These are phyloP conservation scores for Phataginus tricuspis DNA, from an alignment of 2,797 vertebrate species.

Conservation along the genomic window DNA sequence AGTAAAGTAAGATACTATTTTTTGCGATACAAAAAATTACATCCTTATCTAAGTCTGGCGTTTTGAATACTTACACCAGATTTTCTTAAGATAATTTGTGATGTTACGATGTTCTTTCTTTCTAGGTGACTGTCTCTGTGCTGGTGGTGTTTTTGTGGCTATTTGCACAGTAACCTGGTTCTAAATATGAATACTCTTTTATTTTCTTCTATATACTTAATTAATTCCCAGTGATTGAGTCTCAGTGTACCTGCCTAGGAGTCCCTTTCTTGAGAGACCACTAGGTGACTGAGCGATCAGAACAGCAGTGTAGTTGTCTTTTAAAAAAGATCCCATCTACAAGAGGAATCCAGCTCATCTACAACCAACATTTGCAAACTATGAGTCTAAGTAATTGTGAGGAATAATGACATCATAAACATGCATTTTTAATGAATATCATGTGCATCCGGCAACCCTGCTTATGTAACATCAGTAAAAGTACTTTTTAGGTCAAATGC, in stretches of 20 bases:
- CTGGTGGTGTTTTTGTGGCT: background rate
- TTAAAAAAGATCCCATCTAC: background rate
- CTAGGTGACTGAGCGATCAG: background rate
- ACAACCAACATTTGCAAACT: constrained; percentile 5
- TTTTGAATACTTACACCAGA: background rate
- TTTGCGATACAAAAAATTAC: background rate
- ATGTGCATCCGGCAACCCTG: background rate
- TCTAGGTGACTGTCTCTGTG: background rate
- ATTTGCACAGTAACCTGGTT: background rate
- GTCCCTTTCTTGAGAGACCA: background rate
- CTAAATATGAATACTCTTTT: background rate
- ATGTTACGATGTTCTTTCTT: background rate
- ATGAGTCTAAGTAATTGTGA: background rate
- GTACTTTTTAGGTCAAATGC: constrained; percentile 54
- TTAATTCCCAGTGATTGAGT: background rate
- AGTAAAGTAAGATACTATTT: background rate
- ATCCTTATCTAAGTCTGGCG: background rate
- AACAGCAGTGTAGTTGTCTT: background rate
- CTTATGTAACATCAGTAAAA: constrained; percentile 53
- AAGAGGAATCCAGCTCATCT: background rate
- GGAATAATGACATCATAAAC: constrained; percentile 36
- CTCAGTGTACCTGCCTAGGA: background rate
- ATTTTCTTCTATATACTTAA: background rate
- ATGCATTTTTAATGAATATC: background rate
- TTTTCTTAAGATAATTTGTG: background rate